Conservation (phyloP, 2,113 vertebrate genomes). For the Hystrix brachyura region DNA sequence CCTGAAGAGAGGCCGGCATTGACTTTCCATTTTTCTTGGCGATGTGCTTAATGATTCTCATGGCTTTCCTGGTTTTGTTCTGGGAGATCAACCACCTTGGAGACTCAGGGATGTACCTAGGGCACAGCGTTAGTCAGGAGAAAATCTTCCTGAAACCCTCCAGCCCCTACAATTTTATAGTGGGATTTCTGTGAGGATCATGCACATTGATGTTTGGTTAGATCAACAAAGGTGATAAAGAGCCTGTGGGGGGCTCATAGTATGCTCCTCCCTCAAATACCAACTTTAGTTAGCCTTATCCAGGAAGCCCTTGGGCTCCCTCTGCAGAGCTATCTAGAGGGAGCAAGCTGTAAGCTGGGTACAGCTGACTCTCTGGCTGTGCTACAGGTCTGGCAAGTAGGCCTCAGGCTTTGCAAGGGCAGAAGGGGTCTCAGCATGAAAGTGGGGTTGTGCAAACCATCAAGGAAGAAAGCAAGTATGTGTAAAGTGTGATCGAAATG, state of each 20-base stretch:
- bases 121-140: neutral
- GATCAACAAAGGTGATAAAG: neutral
- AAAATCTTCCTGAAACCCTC: neutral
- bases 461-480: neutral
- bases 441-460: no score
- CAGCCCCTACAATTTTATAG: fast-evolving
- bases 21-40: slow-evolving; percentile 88
- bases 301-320: neutral
- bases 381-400: neutral
- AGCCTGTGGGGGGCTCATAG: fast-evolving
- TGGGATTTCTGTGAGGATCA: neutral
- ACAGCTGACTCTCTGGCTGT: no score
- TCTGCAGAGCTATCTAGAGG: neutral
- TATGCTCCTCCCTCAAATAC: neutral
- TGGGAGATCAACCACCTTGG: slow-evolving; percentile 91
- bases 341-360: neutral
- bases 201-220: neutral
- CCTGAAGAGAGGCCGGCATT: slow-evolving; percentile 85
- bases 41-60: slow-evolving; percentile 86
- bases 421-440: fast-evolving
- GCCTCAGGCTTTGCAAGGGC: neutral
- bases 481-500: neutral
- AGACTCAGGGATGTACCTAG: slow-evolving; percentile 90
- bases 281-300: neutral
- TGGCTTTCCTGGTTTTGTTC: slow-evolving; percentile 86